Evolutionary conservation across 2,888 invertebrate species (phyloP), one percentile per base, ranked within the genome.

Genomic region (Blera fallax): DNA sequence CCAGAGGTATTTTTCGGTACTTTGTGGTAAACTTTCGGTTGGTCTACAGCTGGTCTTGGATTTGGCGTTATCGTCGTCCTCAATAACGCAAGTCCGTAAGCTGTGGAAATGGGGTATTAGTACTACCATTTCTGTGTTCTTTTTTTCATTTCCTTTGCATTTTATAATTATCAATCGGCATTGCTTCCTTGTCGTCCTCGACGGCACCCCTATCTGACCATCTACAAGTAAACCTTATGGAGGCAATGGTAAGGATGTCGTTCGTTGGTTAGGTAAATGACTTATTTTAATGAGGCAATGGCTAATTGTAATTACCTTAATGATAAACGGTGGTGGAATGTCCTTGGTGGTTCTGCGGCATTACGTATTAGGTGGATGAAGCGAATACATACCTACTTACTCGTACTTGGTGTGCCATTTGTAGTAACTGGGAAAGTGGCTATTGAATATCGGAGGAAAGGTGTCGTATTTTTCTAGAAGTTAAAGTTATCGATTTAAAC

Each of bases 261-360:
- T 70, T 50, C 50, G 64, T 48, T 14, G 50, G 50, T 37, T 72
- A 52, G 58, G 72, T 78, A 70, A 77, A 82, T 82, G 77, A 77
- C 77, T 82, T 77, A 82, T 82, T 82, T 82, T 77, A 82, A 82
- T 82, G 82, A 83, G 82, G 78, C 78, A 73, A 78, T 72, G 77
- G 77, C 69, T 69, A 78, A 78, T 78, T 78, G 65, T 78, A 83
- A 83, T 83, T 78, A 83, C 65, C 72, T 72, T 83, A 83, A 83
- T 80, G 73, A 80, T 78, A 72, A 77, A 65, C 67, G 70, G 52
- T 65, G 65, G 56, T 60, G 60, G 82, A 60, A 72, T 52, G 72
- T 70, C 65, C 77, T 82, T 72, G 65, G 50, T 77, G 16, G 1
- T 48, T 27, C 24, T 34, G 58, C 32, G 52, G 58, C 64, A 62